Base-by-base conservation (phyloP, 2,113 vertebrate species). In the Anarrhichthys ocellatus region DNA sequence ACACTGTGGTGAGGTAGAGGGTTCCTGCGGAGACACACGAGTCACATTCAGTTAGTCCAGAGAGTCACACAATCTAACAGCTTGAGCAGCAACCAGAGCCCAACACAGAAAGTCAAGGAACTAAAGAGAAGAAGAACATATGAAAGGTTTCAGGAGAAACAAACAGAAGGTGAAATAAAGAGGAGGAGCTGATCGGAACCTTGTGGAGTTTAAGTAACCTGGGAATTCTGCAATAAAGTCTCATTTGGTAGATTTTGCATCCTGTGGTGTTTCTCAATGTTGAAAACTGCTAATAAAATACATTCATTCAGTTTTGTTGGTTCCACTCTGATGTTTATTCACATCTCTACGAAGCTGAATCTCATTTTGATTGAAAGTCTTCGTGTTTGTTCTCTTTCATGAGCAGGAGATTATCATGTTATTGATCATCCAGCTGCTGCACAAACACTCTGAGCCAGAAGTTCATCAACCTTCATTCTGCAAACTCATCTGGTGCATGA, bases 1-100 rank as follows among this genome's bases (percentile, higher is more conserved):
- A 90, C 85, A 89, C 88, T 80, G 76, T 76, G 86, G 82, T 90
- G 91, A 93, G 87, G 84, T 86, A 82, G 86, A 84, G 68, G 29
- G 82, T 79, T 91, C 89, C 91, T 93, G 91, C 52, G 36, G 36
- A 85, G 17, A 87, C 22, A 74, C 1, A 72, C 13, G 9, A 15
- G 5, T 0, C 0, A 9, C 6, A 38, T 9, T 18, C 4, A 27
- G 9, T 4, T 0, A 5, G 11, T 22, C 22, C 34, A 65, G 32
- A 0, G 27, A 15, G 20, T n/a, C 52, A 50, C 48, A 56, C 44
- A 17, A 34, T 29, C 13, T 22, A 24, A 13, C 59, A 48, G 17
- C 42, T 0, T 9, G 24, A 20, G 9, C 70, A 72, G 50, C 34
- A 36, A 20, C 1, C 15, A 34, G 8, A 17, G 34, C 34, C 34